Evolutionary conservation across 2,888 invertebrate species (phyloP).

Genomic region (Podabrus alpinus): DNA sequence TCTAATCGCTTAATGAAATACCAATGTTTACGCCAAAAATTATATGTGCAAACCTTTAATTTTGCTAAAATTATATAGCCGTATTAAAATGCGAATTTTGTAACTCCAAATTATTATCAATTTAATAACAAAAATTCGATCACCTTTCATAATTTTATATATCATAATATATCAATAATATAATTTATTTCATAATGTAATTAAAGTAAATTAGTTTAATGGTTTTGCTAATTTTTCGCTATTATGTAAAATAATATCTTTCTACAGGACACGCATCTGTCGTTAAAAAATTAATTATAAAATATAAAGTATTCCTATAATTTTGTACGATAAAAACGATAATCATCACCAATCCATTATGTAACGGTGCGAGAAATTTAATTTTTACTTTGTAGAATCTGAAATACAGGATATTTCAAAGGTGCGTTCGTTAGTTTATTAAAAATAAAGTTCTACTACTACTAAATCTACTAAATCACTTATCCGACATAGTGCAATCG

Average conservation of each 20-base stretch:
- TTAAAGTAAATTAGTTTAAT: background rate
- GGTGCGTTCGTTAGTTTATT: background rate
- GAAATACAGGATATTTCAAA: background rate
- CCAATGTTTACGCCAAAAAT: background rate
- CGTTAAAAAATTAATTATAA: background rate
- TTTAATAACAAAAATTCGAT: background rate
- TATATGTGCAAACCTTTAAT: background rate
- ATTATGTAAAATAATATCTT: background rate
- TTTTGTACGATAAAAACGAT: background rate
- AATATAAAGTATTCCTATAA: background rate
- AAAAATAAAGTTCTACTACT: too few relatives aligned
- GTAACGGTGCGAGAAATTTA: background rate
- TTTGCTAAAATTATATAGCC: background rate
- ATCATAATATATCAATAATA: background rate
- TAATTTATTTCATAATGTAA: background rate
- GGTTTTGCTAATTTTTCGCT: background rate
- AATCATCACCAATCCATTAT: background rate
- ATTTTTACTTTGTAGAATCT: background rate
- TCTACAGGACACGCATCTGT: background rate
- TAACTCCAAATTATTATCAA: background rate
- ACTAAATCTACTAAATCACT: background rate
- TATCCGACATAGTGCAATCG: too few relatives aligned
- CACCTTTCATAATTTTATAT: background rate
- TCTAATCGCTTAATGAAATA: background rate
- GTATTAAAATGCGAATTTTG: background rate